These are phyloP conservation scores for Rhizomys pruinosus DNA, from an alignment of 2,113 vertebrate genomes.

Conservation along the genomic window DNA sequence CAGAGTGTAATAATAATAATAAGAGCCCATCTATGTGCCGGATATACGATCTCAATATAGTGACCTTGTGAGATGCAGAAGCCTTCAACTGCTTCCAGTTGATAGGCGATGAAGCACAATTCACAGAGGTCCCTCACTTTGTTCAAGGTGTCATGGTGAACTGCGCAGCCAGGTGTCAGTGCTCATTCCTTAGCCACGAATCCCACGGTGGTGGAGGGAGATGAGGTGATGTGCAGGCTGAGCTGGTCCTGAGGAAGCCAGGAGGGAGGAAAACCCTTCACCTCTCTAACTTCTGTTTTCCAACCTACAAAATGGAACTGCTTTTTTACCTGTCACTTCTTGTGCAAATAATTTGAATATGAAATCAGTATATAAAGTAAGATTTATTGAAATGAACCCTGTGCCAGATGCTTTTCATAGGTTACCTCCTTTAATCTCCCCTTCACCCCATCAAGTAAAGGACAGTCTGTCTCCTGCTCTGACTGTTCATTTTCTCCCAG, in stretches of 20 bases:
- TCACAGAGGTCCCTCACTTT: neutral
- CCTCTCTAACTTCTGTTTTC: neutral
- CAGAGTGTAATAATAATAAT: neutral
- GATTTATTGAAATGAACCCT: neutral
- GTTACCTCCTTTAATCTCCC: neutral
- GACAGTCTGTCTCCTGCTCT: neutral
- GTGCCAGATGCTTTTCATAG: neutral
- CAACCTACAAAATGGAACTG: neutral
- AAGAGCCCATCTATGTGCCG: neutral
- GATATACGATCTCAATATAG: neutral
- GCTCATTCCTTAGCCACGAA: neutral
- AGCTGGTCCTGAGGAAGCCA: no score
- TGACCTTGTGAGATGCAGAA: neutral
- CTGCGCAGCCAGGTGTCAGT: neutral
- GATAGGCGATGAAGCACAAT: neutral
- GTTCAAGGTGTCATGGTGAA: neutral
- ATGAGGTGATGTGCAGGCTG: neutral
- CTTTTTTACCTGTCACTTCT: no score
- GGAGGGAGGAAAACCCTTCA: neutral
- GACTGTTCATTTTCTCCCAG: neutral
- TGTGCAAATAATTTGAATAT: slow-evolving; percentile 17
- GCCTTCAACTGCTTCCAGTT: neutral
- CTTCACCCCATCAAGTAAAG: neutral
- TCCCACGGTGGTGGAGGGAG: accelerated
- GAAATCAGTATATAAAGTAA: neutral